Conservation (phyloP, 2,113 vertebrate species). For the Regulus satrapa region DNA sequence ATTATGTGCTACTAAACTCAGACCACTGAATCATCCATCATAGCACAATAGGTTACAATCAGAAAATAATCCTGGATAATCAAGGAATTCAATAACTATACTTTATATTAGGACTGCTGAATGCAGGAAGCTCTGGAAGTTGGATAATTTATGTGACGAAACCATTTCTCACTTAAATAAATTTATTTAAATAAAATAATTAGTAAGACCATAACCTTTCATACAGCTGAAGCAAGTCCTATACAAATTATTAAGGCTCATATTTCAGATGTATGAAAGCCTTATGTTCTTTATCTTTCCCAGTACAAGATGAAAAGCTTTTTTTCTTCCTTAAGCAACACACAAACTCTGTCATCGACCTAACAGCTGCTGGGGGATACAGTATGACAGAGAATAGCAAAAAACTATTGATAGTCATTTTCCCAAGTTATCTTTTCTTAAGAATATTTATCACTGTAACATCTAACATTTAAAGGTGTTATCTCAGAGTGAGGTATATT, state of each 20-base stretch:
- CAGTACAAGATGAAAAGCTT: background rate
- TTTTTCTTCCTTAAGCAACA: background rate
- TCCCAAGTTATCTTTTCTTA: background rate
- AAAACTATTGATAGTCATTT: background rate
- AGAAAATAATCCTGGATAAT: background rate
- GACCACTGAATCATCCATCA: background rate
- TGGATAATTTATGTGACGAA: background rate
- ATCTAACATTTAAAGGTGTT: background rate
- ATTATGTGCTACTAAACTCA: background rate
- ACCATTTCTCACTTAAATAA: background rate
- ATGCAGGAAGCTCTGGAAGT: background rate
- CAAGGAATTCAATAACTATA: background rate
- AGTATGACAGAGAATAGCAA: background rate
- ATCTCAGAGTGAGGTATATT: background rate
- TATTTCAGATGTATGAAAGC: background rate
- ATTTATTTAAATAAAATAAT: background rate
- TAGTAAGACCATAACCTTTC: background rate
- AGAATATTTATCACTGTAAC: background rate
- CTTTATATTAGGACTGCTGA: background rate
- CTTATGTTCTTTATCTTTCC: background rate
- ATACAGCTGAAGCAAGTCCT: background rate
- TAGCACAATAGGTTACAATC: background rate
- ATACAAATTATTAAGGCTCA: background rate
- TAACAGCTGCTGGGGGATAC: background rate
- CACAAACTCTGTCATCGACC: background rate